phyloP scores from a whole-genome alignment of 1,140 invertebrate species.

The Eupeodes corollae region DNA sequence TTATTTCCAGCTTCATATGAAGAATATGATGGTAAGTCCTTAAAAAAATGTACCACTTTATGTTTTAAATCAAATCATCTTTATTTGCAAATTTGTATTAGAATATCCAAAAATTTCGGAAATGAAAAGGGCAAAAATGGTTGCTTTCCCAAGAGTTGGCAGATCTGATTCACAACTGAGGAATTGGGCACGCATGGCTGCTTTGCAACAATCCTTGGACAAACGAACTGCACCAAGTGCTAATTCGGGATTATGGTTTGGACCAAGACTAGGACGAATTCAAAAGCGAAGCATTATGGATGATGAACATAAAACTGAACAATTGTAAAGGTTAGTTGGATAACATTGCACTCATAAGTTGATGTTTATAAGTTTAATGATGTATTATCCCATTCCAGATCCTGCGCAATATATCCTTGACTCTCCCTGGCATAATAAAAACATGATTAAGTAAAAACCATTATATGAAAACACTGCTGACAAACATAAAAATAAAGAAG shows the following conservation, averaged over 20 bases:
- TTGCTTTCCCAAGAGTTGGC: slow-evolving; percentile 45
- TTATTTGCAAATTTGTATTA: slow-evolving; percentile 5
- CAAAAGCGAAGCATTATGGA: slow-evolving; percentile 14
- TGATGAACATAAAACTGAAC: neutral
- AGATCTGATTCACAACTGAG: slow-evolving; percentile 35
- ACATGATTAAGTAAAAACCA: too few relatives aligned
- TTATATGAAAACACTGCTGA: too few relatives aligned
- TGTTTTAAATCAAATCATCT: neutral
- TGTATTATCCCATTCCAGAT: too few relatives aligned
- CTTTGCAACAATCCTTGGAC: slow-evolving; percentile 28
- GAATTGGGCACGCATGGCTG: slow-evolving; percentile 29
- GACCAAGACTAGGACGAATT: slow-evolving; percentile 39
- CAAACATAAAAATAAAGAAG: too few relatives aligned
- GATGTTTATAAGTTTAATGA: too few relatives aligned
- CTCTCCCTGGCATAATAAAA: too few relatives aligned
- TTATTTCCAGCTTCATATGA: slow-evolving; percentile 19
- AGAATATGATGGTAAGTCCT: slow-evolving; percentile 27
- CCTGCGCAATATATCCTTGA: too few relatives aligned
- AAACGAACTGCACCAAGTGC: slow-evolving; percentile 32
- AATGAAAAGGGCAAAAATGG: slow-evolving; percentile 37
- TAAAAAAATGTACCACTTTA: neutral
- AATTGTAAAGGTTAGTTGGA: too few relatives aligned
- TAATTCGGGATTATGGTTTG: slow-evolving; percentile 45
- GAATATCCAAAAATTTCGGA: slow-evolving; percentile 28
- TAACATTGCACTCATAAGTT: too few relatives aligned